Percentiles rank a stretch among this genome's conserved stretches.
These are phyloP conservation scores for Carabus problematicus DNA, from an alignment of 2,888 invertebrate species.

Conservation along the genomic window DNA sequence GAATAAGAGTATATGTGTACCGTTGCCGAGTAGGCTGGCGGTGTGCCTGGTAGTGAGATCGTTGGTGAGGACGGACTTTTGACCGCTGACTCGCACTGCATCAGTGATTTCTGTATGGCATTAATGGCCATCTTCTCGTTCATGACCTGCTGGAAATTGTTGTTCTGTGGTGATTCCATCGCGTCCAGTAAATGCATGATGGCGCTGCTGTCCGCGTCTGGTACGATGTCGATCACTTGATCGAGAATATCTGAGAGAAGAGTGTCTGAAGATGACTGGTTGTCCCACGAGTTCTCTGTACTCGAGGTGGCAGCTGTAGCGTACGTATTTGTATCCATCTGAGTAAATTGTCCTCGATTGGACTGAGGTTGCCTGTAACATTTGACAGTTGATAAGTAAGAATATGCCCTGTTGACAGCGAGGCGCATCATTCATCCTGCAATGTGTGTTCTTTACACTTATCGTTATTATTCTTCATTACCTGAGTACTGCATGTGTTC, in stretches of 20 bases:
- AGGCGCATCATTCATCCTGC: too few relatives aligned
- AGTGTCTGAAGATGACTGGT: slow-evolving; percentile 66
- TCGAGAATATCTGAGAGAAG: slow-evolving; percentile 84
- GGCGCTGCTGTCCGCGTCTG: slow-evolving; percentile 63
- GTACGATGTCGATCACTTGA: slow-evolving; percentile 82
- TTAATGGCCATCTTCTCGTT: slow-evolving; percentile 85
- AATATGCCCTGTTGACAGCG: background rate
- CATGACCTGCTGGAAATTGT: slow-evolving; percentile 58
- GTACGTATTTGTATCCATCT: slow-evolving; percentile 44
- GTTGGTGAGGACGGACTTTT: slow-evolving; percentile 69
- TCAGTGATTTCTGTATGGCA: slow-evolving; percentile 88
- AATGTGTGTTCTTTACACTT: too few relatives aligned
- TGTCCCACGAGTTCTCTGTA: slow-evolving; percentile 58
- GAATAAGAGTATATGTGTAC: slow-evolving; percentile 47
- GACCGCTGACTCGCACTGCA: slow-evolving; percentile 79
- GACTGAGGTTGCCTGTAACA: slow-evolving; percentile 31
- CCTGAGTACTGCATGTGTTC: slow-evolving; percentile 22
- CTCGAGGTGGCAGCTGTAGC: slow-evolving; percentile 53
- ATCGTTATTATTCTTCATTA: background rate
- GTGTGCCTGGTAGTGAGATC: slow-evolving; percentile 62
- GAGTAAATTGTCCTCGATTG: slow-evolving; percentile 26
- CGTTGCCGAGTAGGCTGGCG: slow-evolving; percentile 66
- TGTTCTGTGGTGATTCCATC: slow-evolving; percentile 52
- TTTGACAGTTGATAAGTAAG: too few relatives aligned
- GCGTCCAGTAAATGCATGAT: slow-evolving; percentile 59